phyloP scores from a whole-genome alignment of 1,140 invertebrate genomes.

The Acromyrmex heyeri region DNA sequence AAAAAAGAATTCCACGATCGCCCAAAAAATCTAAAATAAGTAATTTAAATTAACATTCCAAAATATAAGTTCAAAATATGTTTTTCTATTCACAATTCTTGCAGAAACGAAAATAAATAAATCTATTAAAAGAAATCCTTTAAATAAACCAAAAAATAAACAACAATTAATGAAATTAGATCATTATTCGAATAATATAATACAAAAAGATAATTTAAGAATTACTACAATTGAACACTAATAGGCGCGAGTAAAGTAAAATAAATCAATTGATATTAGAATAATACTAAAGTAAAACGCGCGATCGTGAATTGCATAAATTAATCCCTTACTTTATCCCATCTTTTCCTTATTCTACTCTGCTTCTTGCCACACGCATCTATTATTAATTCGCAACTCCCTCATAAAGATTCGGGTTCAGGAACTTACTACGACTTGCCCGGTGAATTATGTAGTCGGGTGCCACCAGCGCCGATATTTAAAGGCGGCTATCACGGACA shows the following conservation, averaged over 20 bases:
- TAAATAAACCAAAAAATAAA: neutral
- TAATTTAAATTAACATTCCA: neutral
- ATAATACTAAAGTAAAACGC: neutral
- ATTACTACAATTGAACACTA: neutral
- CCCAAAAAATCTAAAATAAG: neutral
- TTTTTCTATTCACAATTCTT: neutral
- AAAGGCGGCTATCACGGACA: constrained; percentile 19
- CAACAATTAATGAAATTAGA: no score
- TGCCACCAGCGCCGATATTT: constrained; percentile 44
- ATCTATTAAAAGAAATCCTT: neutral
- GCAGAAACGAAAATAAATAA: neutral
- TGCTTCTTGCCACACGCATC: neutral
- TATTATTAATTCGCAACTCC: constrained; percentile 49
- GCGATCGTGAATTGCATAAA: constrained; percentile 8
- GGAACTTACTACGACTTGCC: neutral
- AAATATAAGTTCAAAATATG: neutral
- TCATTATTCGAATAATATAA: neutral
- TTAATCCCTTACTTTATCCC: neutral
- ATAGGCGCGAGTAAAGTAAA: neutral
- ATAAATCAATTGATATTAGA: constrained; percentile 1
- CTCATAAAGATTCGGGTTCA: constrained; percentile 35
- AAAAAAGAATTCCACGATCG: neutral
- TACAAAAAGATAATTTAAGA: neutral
- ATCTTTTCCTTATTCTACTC: neutral
- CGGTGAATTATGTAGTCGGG: constrained; percentile 32